A percentile compares a stretch with the other conserved stretches of the same genome.
These are phyloP conservation scores for Eupithecia dodoneata DNA, from an alignment of 2,888 invertebrate species.

Conservation along the genomic window DNA sequence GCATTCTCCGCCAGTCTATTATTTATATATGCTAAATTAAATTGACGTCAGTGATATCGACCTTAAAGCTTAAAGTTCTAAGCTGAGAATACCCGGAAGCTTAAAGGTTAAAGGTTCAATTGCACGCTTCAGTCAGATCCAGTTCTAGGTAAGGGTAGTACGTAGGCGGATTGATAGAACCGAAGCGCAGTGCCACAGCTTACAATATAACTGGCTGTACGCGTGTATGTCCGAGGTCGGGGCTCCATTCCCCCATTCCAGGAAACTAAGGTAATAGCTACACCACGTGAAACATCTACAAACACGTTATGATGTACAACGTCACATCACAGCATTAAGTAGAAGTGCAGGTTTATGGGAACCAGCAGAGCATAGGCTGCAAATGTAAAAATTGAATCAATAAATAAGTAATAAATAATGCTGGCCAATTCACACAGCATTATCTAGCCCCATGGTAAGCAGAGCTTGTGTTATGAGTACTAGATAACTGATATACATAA, in stretches of 20 bases:
- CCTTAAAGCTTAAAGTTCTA: neutral
- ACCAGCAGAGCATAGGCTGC: neutral
- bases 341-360: neutral
- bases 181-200: constrained; percentile 37
- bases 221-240: constrained; percentile 32
- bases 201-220: constrained; percentile 13
- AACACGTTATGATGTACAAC: constrained; percentile 11
- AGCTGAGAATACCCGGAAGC: neutral
- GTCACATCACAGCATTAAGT: constrained; percentile 1
- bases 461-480: too few relatives aligned
- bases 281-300: constrained; percentile 15
- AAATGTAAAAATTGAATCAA: neutral
- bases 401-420: too few relatives aligned
- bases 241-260: constrained; percentile 20
- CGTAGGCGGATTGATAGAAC: constrained; percentile 35
- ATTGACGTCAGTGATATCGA: neutral
- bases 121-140: neutral
- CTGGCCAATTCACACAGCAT: too few relatives aligned
- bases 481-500: too few relatives aligned
- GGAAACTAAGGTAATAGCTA: constrained; percentile 14
- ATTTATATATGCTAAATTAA: neutral
- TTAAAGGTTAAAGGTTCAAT: constrained; percentile 16
- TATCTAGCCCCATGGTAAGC: too few relatives aligned
- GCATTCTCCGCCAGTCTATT: too few relatives aligned
- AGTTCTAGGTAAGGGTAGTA: constrained; percentile 14